These are phyloP conservation scores for Fringilla coelebs DNA, from an alignment of 2,797 vertebrate genomes.

Conservation along the genomic window DNA sequence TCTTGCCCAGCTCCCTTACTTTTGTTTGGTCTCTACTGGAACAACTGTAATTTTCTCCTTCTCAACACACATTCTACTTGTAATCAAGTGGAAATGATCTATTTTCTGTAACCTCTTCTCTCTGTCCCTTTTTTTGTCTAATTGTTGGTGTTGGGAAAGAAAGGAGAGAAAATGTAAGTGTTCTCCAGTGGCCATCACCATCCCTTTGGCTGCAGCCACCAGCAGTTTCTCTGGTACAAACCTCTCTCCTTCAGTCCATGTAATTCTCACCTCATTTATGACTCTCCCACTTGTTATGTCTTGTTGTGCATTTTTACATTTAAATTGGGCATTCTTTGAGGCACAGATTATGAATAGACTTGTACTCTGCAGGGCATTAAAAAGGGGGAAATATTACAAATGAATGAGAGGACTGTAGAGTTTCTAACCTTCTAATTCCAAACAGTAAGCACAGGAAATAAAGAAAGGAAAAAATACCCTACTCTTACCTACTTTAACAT, in stretches of 20 bases:
- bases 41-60: not conserved
- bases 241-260: not conserved
- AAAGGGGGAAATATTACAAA: not conserved
- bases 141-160: not conserved
- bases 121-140: not conserved
- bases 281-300: constrained; percentile 20
- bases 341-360: constrained; percentile 25
- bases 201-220: not conserved
- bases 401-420: not conserved
- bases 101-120: not conserved
- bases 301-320: constrained; percentile 43
- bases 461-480: not conserved
- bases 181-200: not conserved
- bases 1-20: not conserved
- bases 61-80: not conserved
- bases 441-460: not conserved
- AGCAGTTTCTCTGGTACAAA: not conserved
- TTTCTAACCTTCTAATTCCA: not conserved
- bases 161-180: not conserved
- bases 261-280: not conserved
- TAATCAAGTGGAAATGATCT: not conserved
- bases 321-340: constrained; percentile 3
- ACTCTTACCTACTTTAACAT: not conserved
- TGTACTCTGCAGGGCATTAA: not conserved
- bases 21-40: not conserved